These are phyloP conservation scores for Scytalopus superciliaris DNA, from an alignment of 2,113 vertebrate species.

Conservation along the genomic window DNA sequence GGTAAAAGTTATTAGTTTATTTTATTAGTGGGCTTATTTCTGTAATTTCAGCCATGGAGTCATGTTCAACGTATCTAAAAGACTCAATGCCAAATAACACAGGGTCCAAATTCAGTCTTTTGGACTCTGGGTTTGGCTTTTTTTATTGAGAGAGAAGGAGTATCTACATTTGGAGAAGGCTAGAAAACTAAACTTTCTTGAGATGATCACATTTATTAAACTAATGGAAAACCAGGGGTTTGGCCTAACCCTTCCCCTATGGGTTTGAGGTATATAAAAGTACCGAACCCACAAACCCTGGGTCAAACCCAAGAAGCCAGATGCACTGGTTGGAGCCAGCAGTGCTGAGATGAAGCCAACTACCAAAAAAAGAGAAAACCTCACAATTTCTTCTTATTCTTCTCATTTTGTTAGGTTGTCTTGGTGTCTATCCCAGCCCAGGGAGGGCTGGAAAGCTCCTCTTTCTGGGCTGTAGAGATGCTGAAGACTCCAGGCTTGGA, in stretches of 20 bases:
- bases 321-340: neutral
- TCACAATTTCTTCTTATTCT: neutral
- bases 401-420: rapidly evolving
- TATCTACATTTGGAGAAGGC: neutral
- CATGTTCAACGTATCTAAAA: neutral
- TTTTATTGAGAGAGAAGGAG: neutral
- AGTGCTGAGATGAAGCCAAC: neutral
- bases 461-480: neutral
- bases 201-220: neutral
- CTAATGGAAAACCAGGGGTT: neutral
- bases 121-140: neutral
- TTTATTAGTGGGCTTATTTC: neutral
- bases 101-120: neutral
- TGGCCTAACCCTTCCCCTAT: neutral
- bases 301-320: neutral
- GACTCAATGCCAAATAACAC: neutral
- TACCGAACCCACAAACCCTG: neutral
- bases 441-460: neutral
- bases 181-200: neutral
- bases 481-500: rapidly evolving
- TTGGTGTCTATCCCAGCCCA: rapidly evolving
- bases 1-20: neutral
- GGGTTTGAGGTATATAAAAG: neutral
- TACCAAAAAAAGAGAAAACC: neutral
- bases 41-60: slow-evolving; percentile 17